Evolutionary conservation across 2,797 vertebrate genomes (phyloP).

Genomic region (Eulemur albifrons): DNA sequence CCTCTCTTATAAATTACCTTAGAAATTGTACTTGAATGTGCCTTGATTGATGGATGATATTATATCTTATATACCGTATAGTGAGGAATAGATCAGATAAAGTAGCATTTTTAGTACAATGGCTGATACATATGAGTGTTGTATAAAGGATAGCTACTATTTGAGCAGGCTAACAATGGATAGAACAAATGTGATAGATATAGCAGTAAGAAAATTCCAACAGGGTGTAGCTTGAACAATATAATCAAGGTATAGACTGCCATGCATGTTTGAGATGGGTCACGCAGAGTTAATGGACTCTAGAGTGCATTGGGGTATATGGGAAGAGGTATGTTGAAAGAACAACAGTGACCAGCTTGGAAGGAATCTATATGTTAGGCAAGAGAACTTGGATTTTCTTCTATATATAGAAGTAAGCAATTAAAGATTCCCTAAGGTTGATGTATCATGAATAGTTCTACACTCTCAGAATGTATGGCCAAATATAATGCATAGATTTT

Average conservation of each 20-base stretch:
- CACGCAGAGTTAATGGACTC: not conserved
- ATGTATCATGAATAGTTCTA: not conserved
- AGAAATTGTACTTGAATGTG: not conserved
- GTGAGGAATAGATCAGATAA: not conserved
- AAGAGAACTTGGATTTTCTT: not conserved
- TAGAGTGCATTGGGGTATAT: rapidly evolving
- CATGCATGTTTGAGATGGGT: not conserved
- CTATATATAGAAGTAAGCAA: not conserved
- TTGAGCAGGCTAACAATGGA: not conserved
- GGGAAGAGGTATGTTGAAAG: not conserved
- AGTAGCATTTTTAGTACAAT: not conserved
- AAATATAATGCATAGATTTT: not conserved
- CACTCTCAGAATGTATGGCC: not conserved
- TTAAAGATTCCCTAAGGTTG: not conserved
- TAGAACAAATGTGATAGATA: not conserved
- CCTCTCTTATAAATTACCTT: not conserved
- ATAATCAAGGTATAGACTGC: not conserved
- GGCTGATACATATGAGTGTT: not conserved
- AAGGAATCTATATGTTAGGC: not conserved
- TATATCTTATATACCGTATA: not conserved
- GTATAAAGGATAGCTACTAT: not conserved
- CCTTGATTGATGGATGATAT: not conserved
- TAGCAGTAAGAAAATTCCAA: not conserved
- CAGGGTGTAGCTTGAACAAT: not conserved
- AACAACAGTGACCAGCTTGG: not conserved